phyloP scores from a whole-genome alignment of 1,140 invertebrate genomes.

The Bombus vancouverensis region DNA sequence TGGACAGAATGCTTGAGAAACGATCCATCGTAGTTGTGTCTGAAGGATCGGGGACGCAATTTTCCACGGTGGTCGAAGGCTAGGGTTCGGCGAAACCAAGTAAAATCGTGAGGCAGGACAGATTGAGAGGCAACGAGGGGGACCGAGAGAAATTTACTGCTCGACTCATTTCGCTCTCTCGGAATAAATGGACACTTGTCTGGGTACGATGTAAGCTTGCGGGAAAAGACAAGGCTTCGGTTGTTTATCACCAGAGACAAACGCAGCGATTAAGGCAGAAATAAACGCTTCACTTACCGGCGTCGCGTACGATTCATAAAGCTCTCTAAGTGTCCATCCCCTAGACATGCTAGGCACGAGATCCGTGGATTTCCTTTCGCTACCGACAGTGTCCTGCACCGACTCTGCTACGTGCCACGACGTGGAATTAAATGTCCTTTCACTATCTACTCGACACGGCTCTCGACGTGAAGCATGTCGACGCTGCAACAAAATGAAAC shows the following conservation, averaged over 20 bases:
- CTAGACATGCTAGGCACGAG: slow-evolving; percentile 24
- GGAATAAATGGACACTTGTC: slow-evolving; percentile 64
- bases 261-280: slow-evolving; percentile 63
- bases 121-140: not conserved
- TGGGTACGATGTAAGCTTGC: slow-evolving; percentile 46
- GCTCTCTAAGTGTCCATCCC: slow-evolving; percentile 46
- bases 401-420: too few species aligned
- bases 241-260: slow-evolving; percentile 62
- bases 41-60: slow-evolving; percentile 33
- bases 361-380: slow-evolving; percentile 21
- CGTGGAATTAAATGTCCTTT: slow-evolving; percentile 33
- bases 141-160: slow-evolving; percentile 52
- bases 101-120: not conserved
- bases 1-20: not conserved
- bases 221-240: slow-evolving; percentile 31
- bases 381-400: not conserved
- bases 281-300: slow-evolving; percentile 63
- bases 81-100: too few species aligned
- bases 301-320: slow-evolving; percentile 58
- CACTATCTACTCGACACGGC: not conserved
- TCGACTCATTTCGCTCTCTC: slow-evolving; percentile 47
- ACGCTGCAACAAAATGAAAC: slow-evolving; percentile 10
- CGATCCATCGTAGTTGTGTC: not conserved
- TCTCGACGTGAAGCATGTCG: not conserved
- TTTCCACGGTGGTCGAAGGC: slow-evolving; percentile 34